A percentile compares a stretch with the other conserved stretches of the same genome.
These are phyloP conservation scores for Chydorus sphaericus DNA, from an alignment of 2,888 invertebrate genomes.

Conservation along the genomic window DNA sequence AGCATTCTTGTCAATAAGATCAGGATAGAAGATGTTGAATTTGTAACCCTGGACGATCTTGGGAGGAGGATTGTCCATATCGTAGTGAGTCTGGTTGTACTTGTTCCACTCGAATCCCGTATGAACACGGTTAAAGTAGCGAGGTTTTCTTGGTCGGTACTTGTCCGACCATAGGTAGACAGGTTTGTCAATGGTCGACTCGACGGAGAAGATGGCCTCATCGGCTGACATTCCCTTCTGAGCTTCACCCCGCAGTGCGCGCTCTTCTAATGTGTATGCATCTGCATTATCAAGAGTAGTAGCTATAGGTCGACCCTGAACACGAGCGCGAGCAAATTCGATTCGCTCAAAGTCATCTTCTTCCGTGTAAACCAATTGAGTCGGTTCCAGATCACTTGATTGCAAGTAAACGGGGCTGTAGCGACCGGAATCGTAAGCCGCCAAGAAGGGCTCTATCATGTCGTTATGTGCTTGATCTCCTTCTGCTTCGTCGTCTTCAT, in stretches of 20 bases:
- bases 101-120: conserved; percentile 99
- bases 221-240: conserved; percentile 69
- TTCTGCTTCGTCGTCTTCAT: conserved; percentile 18
- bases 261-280: conserved; percentile 41
- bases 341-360: conserved; percentile 55
- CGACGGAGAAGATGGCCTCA: conserved; percentile 82
- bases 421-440: conserved; percentile 59
- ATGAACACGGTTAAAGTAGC: conserved; percentile 92
- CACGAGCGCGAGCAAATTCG: conserved; percentile 1
- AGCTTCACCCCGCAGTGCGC: conserved; percentile 61
- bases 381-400: conserved; percentile 49
- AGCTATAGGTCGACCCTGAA: background rate
- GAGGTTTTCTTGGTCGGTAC: conserved; percentile 89
- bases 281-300: conserved; percentile 25
- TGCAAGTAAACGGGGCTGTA: conserved; percentile 66
- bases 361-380: conserved; percentile 57
- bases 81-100: conserved; percentile 99
- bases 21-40: conserved; percentile 99
- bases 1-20: conserved; percentile 80
- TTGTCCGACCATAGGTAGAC: conserved; percentile 95
- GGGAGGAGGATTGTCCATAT: conserved; percentile 99
- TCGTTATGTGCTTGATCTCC: conserved; percentile 18
- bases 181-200: conserved; percentile 69
- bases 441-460: conserved; percentile 28
- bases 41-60: conserved; percentile 99